phyloP scores from a whole-genome alignment of 2,888 invertebrate genomes.

The Chrysodeixis includens region DNA sequence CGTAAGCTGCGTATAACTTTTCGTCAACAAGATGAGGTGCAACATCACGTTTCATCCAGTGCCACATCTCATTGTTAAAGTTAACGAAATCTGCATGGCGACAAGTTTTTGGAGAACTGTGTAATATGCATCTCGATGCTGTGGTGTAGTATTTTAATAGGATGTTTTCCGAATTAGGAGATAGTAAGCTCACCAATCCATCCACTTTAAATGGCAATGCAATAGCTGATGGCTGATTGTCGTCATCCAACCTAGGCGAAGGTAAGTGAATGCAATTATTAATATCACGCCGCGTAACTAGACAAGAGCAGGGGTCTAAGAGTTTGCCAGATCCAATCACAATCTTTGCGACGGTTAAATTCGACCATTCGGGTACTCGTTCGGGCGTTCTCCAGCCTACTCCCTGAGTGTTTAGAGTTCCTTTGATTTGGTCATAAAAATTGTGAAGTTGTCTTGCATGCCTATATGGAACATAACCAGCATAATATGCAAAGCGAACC shows the following conservation, averaged over 20 bases:
- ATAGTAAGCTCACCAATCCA: conserved; percentile 73
- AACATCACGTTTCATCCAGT: conserved; percentile 84
- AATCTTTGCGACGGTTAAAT: conserved; percentile 80
- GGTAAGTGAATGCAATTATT: conserved; percentile 81
- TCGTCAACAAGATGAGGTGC: conserved; percentile 81
- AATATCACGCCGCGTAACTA: conserved; percentile 75
- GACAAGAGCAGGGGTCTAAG: conserved; percentile 73
- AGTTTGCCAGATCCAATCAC: conserved; percentile 71
- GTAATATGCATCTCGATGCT: conserved; percentile 78
- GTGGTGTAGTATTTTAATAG: conserved; percentile 82
- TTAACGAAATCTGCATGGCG: conserved; percentile 80
- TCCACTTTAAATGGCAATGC: conserved; percentile 77
- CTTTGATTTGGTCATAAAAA: conserved; percentile 73
- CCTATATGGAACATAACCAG: conserved; percentile 79
- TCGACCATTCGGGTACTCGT: conserved; percentile 70
- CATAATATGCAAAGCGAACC: conserved; percentile 81
- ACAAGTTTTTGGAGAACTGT: conserved; percentile 75
- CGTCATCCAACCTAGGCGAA: conserved; percentile 75
- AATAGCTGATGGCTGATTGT: conserved; percentile 71
- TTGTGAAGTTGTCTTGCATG: conserved; percentile 73
- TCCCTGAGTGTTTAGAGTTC: conserved; percentile 78
- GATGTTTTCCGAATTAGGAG: conserved; percentile 74
- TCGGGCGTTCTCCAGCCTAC: conserved; percentile 77
- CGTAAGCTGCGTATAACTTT: conserved; percentile 79
- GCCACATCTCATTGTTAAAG: conserved; percentile 83